Conservation (phyloP, 2,888 invertebrate genomes). For the Clanis bilineata region DNA sequence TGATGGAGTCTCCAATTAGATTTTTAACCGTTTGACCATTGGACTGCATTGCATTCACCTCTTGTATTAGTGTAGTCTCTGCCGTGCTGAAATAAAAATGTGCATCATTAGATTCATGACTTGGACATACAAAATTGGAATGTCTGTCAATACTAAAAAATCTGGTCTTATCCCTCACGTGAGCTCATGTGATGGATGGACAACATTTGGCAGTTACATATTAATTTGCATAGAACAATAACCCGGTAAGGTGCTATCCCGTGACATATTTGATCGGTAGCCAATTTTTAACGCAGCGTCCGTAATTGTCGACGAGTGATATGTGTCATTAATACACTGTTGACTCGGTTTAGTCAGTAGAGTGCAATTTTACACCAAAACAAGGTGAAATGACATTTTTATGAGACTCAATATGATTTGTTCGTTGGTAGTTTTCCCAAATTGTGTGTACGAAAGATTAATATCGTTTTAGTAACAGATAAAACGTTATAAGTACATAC, state of each 20-base stretch:
- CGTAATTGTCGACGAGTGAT: constrained; percentile 41
- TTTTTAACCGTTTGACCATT: too few relatives aligned
- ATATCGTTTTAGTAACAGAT: too few relatives aligned
- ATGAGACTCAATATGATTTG: background rate
- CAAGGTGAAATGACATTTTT: background rate
- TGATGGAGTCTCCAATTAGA: too few relatives aligned
- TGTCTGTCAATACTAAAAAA: constrained; percentile 18
- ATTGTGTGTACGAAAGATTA: too few relatives aligned
- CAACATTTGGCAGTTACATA: constrained; percentile 19
- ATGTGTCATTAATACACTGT: constrained; percentile 33
- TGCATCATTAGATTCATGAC: background rate
- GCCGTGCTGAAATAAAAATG: background rate
- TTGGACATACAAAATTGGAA: too few relatives aligned
- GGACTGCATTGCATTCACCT: too few relatives aligned
- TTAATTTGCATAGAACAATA: constrained; percentile 26
- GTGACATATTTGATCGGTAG: constrained; percentile 54
- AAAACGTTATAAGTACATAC: too few relatives aligned
- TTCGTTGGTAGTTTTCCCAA: too few relatives aligned
- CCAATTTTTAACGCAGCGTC: constrained; percentile 42
- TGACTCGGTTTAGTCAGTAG: constrained; percentile 17
- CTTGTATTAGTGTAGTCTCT: too few relatives aligned
- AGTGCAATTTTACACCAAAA: background rate
- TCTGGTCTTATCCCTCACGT: constrained; percentile 6
- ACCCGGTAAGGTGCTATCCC: constrained; percentile 43
- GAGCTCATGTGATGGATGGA: constrained; percentile 16